These are phyloP conservation scores for Nothobranchius kuhntae DNA, from an alignment of 2,113 vertebrate genomes.

Conservation along the genomic window DNA sequence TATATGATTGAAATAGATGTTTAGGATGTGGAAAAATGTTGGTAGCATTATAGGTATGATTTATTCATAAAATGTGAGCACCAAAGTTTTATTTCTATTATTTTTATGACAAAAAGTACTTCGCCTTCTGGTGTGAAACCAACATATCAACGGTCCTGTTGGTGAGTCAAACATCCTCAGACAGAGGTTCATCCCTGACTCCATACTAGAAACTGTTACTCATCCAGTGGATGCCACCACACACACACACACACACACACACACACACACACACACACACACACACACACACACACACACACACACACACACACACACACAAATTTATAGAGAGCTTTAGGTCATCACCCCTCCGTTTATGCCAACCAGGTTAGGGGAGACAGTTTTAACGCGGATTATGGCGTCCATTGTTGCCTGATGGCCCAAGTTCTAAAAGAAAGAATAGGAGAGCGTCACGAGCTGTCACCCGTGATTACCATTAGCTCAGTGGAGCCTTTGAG, in stretches of 20 bases:
- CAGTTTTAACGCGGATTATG: constrained; percentile 86
- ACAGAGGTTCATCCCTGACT: constrained; percentile 26
- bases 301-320: constrained; percentile 31
- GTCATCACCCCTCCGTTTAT: constrained; percentile 76
- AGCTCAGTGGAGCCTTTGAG: constrained; percentile 84
- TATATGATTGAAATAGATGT: no score
- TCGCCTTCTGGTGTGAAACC: no score
- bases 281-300: constrained; percentile 26
- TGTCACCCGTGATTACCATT: constrained; percentile 85
- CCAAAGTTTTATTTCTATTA: no score
- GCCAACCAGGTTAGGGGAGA: constrained; percentile 78
- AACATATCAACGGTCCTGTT: no score
- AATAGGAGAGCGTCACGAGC: constrained; percentile 83
- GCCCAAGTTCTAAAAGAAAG: constrained; percentile 81
- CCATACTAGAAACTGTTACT: constrained; percentile 33
- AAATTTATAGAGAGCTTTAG: constrained; percentile 52
- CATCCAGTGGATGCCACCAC: constrained; percentile 26
- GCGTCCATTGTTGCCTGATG: constrained; percentile 78
- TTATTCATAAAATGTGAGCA: no score
- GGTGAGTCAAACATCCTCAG: no score
- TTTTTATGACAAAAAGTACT: no score
- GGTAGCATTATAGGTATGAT: no score
- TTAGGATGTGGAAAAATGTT: no score
- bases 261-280: constrained; percentile 31
- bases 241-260: constrained; percentile 31